Percentiles rank a stretch among this genome's conserved stretches.
These are phyloP conservation scores for Gephyroberyx darwinii DNA, from an alignment of 2,797 vertebrate genomes.

Conservation along the genomic window DNA sequence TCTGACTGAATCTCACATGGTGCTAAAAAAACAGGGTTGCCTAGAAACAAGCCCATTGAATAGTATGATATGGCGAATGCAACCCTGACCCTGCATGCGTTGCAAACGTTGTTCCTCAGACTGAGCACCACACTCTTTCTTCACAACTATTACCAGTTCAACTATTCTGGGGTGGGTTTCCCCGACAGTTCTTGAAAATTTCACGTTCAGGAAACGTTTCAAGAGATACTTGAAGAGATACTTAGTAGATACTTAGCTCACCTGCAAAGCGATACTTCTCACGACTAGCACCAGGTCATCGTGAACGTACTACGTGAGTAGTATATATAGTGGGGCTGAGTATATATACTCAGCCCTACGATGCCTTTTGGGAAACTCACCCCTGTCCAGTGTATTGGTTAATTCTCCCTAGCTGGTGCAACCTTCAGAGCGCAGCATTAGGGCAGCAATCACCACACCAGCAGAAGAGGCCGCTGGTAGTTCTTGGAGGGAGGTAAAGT, in stretches of 20 bases:
- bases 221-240: no score
- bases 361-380: no score
- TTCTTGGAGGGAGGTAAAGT: constrained; percentile 60
- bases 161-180: background rate
- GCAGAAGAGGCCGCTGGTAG: constrained; percentile 49
- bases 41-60: constrained; percentile 60
- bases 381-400: constrained; percentile 4
- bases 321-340: no score
- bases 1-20: constrained; percentile 21
- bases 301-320: no score
- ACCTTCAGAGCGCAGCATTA: constrained; percentile 3
- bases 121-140: constrained; percentile 2
- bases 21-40: constrained; percentile 46
- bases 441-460: constrained; percentile 32
- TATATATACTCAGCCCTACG: no score
- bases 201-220: no score
- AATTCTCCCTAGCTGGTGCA: constrained; percentile 11
- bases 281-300: no score
- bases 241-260: no score
- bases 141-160: constrained; percentile 20
- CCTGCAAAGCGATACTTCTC: no score
- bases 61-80: background rate
- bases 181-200: no score
- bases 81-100: constrained; percentile 48
- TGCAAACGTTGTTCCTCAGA: constrained; percentile 29